These are phyloP conservation scores for Brachyistius frenatus DNA, from an alignment of 2,113 vertebrate genomes.

Conservation along the genomic window DNA sequence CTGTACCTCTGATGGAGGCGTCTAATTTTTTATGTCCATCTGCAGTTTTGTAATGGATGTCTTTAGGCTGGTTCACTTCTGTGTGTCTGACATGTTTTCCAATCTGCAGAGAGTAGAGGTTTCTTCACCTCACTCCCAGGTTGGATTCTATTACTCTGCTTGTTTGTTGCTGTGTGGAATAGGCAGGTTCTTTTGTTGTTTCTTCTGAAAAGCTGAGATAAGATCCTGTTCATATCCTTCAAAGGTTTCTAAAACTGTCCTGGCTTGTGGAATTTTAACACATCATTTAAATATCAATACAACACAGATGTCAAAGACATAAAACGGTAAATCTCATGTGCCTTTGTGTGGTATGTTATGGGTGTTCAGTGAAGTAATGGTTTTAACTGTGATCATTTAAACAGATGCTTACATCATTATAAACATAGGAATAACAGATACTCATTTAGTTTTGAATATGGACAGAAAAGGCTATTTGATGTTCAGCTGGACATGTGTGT, in stretches of 20 bases:
- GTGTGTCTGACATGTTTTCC: background rate
- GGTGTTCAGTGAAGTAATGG: constrained; percentile 1
- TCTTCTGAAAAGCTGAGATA: background rate
- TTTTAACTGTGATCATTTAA: constrained; percentile 8
- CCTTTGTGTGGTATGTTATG: background rate
- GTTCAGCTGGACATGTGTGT: constrained; percentile 11
- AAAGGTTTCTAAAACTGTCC: background rate
- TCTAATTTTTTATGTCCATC: constrained; percentile 45
- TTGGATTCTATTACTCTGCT: background rate
- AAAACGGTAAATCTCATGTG: background rate
- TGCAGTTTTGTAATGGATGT: constrained; percentile 18
- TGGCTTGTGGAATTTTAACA: background rate
- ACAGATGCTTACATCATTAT: background rate
- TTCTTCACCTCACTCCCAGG: background rate
- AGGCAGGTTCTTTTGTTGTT: background rate
- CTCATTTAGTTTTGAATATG: constrained; percentile 1
- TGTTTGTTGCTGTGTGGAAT: constrained; percentile 7
- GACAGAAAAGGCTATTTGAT: background rate
- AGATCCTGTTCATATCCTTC: background rate
- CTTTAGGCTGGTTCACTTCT: constrained; percentile 8
- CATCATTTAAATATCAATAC: background rate
- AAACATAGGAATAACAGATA: background rate
- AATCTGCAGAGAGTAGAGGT: background rate
- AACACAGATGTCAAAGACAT: background rate
- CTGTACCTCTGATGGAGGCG: constrained; percentile 35